These are phyloP conservation scores for Hyposoter dolosus DNA, from an alignment of 2,888 invertebrate genomes.

Conservation along the genomic window DNA sequence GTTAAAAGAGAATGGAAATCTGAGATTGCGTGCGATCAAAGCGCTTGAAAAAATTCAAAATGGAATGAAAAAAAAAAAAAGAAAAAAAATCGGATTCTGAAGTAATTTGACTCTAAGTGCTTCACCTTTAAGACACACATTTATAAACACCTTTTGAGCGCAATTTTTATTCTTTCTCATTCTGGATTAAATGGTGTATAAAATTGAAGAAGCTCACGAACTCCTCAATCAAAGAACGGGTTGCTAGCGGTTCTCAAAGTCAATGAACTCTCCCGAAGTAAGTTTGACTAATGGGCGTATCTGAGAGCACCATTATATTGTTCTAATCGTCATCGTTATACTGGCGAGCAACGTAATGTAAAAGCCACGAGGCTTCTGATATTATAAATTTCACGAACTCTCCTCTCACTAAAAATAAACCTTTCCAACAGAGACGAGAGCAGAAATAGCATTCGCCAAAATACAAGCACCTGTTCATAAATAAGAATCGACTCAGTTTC, in stretches of 20 bases:
- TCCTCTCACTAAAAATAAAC: constrained; percentile 21
- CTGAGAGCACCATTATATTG: constrained; percentile 53
- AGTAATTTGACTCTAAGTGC: not conserved
- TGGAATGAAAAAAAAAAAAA: no score
- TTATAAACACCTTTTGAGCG: not conserved
- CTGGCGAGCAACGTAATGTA: constrained; percentile 38
- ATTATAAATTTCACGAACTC: constrained; percentile 41
- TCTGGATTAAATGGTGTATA: constrained; percentile 22
- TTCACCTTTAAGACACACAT: not conserved
- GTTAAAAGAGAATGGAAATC: not conserved
- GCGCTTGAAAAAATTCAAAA: not conserved
- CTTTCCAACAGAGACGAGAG: constrained; percentile 16
- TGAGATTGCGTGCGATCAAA: not conserved
- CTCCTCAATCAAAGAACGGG: constrained; percentile 21
- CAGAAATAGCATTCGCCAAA: constrained; percentile 13
- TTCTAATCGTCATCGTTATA: constrained; percentile 53
- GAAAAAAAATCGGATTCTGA: not conserved
- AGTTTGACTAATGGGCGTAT: constrained; percentile 52
- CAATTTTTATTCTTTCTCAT: constrained; percentile 11
- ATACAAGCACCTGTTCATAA: constrained; percentile 27
- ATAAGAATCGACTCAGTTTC: constrained; percentile 11
- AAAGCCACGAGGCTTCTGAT: constrained; percentile 11
- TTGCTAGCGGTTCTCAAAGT: constrained; percentile 48
- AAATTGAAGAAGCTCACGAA: constrained; percentile 15
- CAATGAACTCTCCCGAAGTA: constrained; percentile 56